Evolutionary conservation across 2,797 vertebrate species (phyloP).

Genomic region (Anguilla marmorata): DNA sequence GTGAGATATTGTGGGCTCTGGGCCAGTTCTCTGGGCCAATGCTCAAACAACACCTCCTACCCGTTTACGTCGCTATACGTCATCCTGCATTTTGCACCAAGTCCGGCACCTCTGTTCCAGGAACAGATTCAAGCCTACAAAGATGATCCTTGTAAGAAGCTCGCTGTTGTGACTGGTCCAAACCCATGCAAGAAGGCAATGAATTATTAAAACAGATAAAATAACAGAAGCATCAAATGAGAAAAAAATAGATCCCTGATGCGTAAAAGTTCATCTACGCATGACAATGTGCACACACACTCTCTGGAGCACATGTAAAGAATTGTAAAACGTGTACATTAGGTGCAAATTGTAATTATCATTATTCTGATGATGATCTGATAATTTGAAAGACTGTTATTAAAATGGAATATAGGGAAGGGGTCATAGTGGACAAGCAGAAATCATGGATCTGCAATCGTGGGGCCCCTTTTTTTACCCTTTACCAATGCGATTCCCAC

Average conservation of each 20-base stretch:
- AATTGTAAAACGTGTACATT: neutral
- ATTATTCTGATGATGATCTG: neutral
- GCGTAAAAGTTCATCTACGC: neutral
- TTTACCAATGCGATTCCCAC: neutral
- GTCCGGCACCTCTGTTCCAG: neutral
- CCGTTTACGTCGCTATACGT: neutral
- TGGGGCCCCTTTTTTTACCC: neutral
- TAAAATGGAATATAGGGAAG: neutral
- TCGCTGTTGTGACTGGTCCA: neutral
- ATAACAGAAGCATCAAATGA: neutral
- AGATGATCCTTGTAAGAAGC: neutral
- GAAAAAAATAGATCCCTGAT: neutral
- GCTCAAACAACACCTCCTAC: slow-evolving; percentile 18
- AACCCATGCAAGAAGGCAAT: neutral
- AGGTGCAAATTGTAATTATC: neutral
- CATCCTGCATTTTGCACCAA: neutral
- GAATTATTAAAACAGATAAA: neutral
- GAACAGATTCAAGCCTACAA: neutral
- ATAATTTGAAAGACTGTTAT: neutral
- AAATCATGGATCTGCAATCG: neutral
- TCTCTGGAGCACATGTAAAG: neutral
- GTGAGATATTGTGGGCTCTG: neutral
- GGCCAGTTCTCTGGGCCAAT: neutral
- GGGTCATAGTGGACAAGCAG: neutral
- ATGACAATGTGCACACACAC: neutral